phyloP scores from a whole-genome alignment of 92 coral and sea anemone genomes.

The Phenganax marumi region DNA sequence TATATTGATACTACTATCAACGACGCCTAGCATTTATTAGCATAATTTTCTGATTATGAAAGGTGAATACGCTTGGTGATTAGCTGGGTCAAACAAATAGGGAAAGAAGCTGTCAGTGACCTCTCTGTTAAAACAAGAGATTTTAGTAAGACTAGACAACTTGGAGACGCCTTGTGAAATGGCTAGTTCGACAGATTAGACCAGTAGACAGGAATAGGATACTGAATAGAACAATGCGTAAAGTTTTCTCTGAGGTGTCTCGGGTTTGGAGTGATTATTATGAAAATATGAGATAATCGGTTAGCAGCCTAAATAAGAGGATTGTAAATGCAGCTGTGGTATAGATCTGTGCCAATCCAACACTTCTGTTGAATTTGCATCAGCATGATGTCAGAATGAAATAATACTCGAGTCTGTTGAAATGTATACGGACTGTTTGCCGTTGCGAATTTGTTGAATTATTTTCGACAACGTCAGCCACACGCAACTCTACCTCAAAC shows the following conservation, averaged over 20 bases:
- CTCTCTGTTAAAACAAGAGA: not conserved
- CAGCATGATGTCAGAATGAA: not conserved
- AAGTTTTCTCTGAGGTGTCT: not conserved
- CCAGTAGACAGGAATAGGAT: not conserved
- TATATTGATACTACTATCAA: conserved; percentile 36
- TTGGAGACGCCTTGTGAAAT: not conserved
- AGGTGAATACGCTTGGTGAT: conserved; percentile 4
- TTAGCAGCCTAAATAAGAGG: not conserved
- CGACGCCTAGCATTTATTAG: conserved; percentile 26
- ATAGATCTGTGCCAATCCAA: not conserved
- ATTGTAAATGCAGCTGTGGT: conserved; percentile 12
- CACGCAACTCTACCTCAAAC: too few species aligned
- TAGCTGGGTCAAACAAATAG: conserved; percentile 29
- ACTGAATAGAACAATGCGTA: not conserved
- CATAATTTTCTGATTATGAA: conserved; percentile 43
- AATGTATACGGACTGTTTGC: not conserved
- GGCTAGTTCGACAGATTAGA: not conserved
- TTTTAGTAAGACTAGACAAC: not conserved
- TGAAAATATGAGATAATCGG: not conserved
- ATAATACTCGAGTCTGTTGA: not conserved
- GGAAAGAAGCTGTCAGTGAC: not conserved
- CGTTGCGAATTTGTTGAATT: not conserved
- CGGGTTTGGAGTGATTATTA: not conserved
- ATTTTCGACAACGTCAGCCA: too few species aligned
- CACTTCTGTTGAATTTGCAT: not conserved